Conservation (phyloP, 2,888 invertebrate species). For the Auanema freiburgensis region DNA sequence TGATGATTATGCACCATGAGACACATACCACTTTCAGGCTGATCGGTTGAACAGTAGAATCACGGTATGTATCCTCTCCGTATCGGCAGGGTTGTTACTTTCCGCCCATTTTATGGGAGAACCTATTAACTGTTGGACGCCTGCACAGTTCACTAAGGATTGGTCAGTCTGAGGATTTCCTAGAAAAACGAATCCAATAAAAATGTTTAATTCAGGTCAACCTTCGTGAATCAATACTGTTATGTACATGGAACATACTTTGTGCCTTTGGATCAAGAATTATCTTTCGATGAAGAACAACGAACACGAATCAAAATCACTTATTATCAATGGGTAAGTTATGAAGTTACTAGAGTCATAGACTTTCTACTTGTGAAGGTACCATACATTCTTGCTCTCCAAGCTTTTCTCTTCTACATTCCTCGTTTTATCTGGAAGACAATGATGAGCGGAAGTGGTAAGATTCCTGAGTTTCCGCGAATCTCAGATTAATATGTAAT, state of each 20-base stretch:
- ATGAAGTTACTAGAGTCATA: background rate
- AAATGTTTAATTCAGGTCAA: conserved; percentile 21
- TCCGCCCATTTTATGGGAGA: conserved; percentile 61
- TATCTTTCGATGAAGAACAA: conserved; percentile 49
- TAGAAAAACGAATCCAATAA: too few species aligned
- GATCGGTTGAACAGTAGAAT: conserved; percentile 58
- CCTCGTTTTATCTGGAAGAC: conserved; percentile 61
- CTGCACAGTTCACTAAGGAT: conserved; percentile 58
- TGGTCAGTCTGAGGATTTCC: conserved; percentile 43
- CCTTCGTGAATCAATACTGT: conserved; percentile 62
- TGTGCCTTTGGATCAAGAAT: conserved; percentile 49
- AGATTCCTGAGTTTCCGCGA: background rate
- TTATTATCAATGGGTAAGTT: conserved; percentile 62
- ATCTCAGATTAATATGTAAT: background rate
- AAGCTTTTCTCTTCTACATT: conserved; percentile 61
- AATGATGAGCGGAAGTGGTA: conserved; percentile 55
- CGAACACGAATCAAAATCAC: conserved; percentile 49
- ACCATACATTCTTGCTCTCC: conserved; percentile 61
- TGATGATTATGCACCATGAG: conserved; percentile 6
- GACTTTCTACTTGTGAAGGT: conserved; percentile 35
- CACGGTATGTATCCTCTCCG: conserved; percentile 56
- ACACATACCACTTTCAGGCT: conserved; percentile 39
- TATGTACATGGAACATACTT: conserved; percentile 64
- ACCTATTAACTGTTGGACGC: conserved; percentile 62
- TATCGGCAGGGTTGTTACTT: conserved; percentile 54